Conservation (phyloP, 1,140 invertebrate genomes). For the Episyrphus balteatus region DNA sequence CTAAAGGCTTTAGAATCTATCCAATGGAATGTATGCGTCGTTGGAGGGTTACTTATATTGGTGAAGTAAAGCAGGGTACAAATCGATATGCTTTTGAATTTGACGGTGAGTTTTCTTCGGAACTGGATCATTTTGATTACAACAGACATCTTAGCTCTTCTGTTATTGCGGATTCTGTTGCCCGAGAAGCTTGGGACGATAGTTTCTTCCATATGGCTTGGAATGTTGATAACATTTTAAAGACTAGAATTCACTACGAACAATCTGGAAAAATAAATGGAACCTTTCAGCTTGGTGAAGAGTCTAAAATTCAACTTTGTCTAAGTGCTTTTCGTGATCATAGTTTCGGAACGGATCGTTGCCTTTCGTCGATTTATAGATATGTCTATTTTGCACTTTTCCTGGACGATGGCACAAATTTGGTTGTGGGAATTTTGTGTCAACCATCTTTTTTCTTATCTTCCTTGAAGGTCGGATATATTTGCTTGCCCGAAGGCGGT, state of each 20-base stretch:
- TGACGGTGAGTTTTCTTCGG: conserved; percentile 15
- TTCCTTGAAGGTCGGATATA: conserved; percentile 29
- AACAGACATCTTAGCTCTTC: conserved; percentile 26
- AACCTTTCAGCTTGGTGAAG: conserved; percentile 4
- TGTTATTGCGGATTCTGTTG: conserved; percentile 29
- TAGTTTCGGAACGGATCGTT: conserved; percentile 30
- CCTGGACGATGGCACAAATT: conserved; percentile 27
- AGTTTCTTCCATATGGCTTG: conserved; percentile 21
- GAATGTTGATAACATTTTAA: conserved; percentile 19
- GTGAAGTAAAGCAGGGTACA: conserved; percentile 6
- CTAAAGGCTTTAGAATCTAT: conserved; percentile 24
- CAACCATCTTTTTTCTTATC: conserved; percentile 30
- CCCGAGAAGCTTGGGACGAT: conserved; percentile 30
- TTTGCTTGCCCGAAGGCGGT: conserved; percentile 14
- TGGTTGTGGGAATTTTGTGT: conserved; percentile 29
- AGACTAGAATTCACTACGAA: conserved; percentile 26
- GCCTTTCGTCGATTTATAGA: conserved; percentile 29
- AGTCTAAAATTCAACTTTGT: background rate
- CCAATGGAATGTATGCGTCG: conserved; percentile 22
- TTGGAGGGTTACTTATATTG: conserved; percentile 21
- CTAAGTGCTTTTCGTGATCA: conserved; percentile 25
- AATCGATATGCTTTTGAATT: conserved; percentile 5
- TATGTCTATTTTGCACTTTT: conserved; percentile 31
- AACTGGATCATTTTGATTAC: conserved; percentile 20
- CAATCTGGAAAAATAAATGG: conserved; percentile 18